These are phyloP conservation scores for Drosophila koepferae DNA, from an alignment of 2,888 invertebrate genomes.

Conservation along the genomic window DNA sequence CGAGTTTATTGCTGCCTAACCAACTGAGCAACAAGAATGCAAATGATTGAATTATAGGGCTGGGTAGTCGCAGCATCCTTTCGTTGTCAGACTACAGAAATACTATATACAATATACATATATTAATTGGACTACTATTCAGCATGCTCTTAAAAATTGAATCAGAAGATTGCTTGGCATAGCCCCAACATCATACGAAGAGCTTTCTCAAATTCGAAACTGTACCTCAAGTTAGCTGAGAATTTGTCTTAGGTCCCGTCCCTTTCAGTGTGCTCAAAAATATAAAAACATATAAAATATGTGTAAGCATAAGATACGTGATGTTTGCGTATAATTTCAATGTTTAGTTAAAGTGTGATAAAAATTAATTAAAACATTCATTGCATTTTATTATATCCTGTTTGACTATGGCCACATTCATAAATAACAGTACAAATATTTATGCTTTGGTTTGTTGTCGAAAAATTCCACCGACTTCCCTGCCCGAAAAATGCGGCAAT, in stretches of 20 bases:
- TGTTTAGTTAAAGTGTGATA: conserved; percentile 34
- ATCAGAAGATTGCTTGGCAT: background rate
- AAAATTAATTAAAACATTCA: conserved; percentile 47
- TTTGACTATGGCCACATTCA: conserved; percentile 40
- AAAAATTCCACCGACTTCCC: conserved; percentile 46
- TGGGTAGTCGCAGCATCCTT: background rate
- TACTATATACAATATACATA: background rate
- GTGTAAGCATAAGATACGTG: background rate
- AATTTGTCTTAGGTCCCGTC: background rate
- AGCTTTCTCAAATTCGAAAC: background rate
- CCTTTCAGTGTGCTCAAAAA: background rate
- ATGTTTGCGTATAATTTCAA: conserved; percentile 27
- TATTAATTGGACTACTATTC: too few species aligned
- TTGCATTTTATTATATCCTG: conserved; percentile 48
- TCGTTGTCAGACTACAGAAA: background rate
- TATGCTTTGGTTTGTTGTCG: conserved; percentile 54
- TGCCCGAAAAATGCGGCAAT: conserved; percentile 61
- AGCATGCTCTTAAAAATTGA: background rate
- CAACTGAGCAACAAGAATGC: background rate
- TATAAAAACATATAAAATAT: background rate
- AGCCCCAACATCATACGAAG: background rate
- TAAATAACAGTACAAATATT: conserved; percentile 57
- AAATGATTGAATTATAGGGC: background rate
- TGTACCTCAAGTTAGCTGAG: background rate
- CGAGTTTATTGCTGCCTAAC: background rate